These are phyloP conservation scores for Scatophagus argus DNA, from an alignment of 2,113 vertebrate species.

Conservation along the genomic window DNA sequence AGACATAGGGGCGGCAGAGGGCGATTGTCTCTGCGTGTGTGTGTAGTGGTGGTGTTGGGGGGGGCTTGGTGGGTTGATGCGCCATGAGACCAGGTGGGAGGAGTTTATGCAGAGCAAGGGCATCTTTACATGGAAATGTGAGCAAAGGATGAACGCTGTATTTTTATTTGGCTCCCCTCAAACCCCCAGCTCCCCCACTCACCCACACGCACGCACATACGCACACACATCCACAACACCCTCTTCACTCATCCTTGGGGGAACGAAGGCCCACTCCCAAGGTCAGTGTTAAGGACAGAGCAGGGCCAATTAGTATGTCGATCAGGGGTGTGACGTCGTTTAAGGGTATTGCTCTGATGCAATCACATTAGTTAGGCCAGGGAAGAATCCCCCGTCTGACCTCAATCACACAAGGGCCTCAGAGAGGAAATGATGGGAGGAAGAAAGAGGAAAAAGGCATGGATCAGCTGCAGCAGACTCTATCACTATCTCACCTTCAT, in stretches of 20 bases:
- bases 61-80: slow-evolving; percentile 20
- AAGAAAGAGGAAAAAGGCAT: slow-evolving; percentile 1
- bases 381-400: slow-evolving; percentile 90
- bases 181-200: neutral
- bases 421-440: slow-evolving; percentile 55
- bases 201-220: neutral
- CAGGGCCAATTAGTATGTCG: slow-evolving; percentile 94
- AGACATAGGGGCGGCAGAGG: slow-evolving; percentile 62
- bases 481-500: slow-evolving; percentile 18
- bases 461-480: slow-evolving; percentile 50
- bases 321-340: slow-evolving; percentile 90
- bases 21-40: slow-evolving; percentile 23
- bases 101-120: slow-evolving; percentile 73
- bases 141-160: slow-evolving; percentile 83
- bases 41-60: slow-evolving; percentile 10
- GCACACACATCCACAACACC: neutral
- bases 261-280: slow-evolving; percentile 86
- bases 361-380: slow-evolving; percentile 95
- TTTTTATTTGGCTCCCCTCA: slow-evolving; percentile 78
- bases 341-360: slow-evolving; percentile 97
- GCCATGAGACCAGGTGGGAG: slow-evolving; percentile 60
- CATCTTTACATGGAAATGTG: slow-evolving; percentile 81
- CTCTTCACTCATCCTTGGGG: slow-evolving; percentile 77
- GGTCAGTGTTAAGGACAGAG: slow-evolving; percentile 91
- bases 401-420: slow-evolving; percentile 90